These are phyloP conservation scores for Ophion ellenae DNA, from an alignment of 2,888 invertebrate genomes.

Conservation along the genomic window DNA sequence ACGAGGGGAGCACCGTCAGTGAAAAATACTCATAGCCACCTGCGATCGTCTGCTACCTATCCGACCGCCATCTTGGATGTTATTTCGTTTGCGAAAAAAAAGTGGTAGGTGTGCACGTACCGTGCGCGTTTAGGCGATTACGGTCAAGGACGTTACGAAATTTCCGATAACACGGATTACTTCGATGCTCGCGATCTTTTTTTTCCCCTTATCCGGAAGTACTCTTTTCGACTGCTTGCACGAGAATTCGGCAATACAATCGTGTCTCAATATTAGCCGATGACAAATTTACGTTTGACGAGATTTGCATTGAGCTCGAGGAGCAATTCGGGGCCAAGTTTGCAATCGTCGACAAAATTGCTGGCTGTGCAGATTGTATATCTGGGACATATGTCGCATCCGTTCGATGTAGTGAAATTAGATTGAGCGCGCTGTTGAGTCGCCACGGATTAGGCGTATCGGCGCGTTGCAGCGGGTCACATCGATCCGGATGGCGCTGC, in stretches of 20 bases:
- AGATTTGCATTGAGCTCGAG: not conserved
- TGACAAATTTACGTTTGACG: not conserved
- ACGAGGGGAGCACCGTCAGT: constrained; percentile 67
- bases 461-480: constrained; percentile 5
- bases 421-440: not conserved
- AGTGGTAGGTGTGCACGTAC: not conserved
- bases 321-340: not conserved
- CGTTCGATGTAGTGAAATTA: constrained; percentile 21
- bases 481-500: constrained; percentile 46
- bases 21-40: constrained; percentile 78
- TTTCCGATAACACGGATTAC: constrained; percentile 29
- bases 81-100: constrained; percentile 23
- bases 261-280: not conserved
- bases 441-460: not conserved
- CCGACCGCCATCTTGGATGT: constrained; percentile 79
- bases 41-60: constrained; percentile 81
- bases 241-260: not conserved
- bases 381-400: not conserved
- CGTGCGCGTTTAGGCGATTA: constrained; percentile 27
- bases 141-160: constrained; percentile 49
- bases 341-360: not conserved
- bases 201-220: not conserved
- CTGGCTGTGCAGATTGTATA: not conserved
- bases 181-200: not conserved
- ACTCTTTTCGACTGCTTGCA: not conserved